Evolutionary conservation across 2,113 vertebrate species (phyloP).

Genomic region (Ceuthmochares aereus): DNA sequence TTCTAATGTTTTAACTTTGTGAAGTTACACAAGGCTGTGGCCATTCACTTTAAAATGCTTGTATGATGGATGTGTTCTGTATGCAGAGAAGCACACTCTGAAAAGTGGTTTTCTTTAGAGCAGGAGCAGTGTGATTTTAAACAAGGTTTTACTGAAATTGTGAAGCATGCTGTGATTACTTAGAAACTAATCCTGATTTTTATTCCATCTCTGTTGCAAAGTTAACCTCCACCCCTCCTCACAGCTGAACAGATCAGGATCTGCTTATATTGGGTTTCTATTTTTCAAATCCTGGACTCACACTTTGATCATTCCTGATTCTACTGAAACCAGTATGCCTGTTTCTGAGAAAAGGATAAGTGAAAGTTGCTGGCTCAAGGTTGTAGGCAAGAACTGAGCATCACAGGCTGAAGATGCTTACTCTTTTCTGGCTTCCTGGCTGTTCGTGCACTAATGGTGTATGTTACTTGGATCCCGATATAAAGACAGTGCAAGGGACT

Average conservation of each 20-base stretch:
- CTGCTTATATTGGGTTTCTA: neutral
- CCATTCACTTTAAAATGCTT: neutral
- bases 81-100: neutral
- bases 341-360: neutral
- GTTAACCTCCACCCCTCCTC: neutral
- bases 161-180: neutral
- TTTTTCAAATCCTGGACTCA: neutral
- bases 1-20: neutral
- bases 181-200: conserved; percentile 9
- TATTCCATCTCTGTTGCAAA: neutral
- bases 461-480: neutral
- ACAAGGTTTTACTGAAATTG: neutral
- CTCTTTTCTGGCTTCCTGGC: neutral
- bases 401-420: neutral
- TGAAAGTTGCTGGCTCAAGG: neutral
- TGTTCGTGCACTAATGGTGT: neutral
- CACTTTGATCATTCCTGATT: neutral
- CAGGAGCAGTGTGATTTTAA: neutral
- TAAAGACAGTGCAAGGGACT: neutral
- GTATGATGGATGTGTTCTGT: neutral
- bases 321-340: neutral
- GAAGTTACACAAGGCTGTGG: neutral
- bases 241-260: neutral
- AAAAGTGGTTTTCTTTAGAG: conserved; percentile 19
- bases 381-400: neutral